Conservation (phyloP, 2,888 invertebrate genomes). For the Pristionchus maxplancki region DNA sequence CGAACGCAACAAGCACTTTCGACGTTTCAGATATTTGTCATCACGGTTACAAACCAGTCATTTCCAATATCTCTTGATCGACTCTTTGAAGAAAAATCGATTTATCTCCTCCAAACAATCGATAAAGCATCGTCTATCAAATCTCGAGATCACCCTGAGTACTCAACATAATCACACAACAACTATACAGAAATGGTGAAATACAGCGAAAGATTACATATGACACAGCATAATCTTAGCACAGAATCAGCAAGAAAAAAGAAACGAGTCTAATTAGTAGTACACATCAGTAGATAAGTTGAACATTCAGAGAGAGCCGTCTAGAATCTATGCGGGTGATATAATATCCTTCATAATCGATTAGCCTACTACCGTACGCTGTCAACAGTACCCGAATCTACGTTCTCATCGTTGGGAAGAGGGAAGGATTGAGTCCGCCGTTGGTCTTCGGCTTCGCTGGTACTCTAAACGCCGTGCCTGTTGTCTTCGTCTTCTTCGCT, state of each 20-base stretch:
- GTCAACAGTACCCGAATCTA: neutral
- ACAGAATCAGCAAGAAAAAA: neutral
- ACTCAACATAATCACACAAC: constrained; percentile 22
- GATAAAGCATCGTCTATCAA: constrained; percentile 18
- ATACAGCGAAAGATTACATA: neutral
- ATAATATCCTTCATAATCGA: neutral
- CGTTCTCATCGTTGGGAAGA: constrained; percentile 13
- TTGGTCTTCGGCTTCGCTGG: neutral
- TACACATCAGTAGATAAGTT: neutral
- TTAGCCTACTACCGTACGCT: neutral
- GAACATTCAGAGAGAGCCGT: neutral
- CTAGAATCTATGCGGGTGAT: too few species aligned
- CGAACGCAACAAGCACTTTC: neutral
- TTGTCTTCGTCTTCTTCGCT: constrained; percentile 6
- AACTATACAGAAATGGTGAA: neutral
- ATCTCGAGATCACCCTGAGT: constrained; percentile 18
- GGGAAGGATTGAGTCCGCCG: constrained; percentile 16
- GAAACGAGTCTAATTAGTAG: constrained; percentile 11
- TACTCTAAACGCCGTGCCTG: neutral
- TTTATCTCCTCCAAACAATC: constrained; percentile 2
- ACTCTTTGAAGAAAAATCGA: neutral
- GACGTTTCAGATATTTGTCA: neutral
- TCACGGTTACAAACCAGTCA: neutral
- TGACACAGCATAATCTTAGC: constrained; percentile 29
- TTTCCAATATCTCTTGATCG: neutral